Conservation (phyloP, 2,797 vertebrate genomes). For the Lemur catta region DNA sequence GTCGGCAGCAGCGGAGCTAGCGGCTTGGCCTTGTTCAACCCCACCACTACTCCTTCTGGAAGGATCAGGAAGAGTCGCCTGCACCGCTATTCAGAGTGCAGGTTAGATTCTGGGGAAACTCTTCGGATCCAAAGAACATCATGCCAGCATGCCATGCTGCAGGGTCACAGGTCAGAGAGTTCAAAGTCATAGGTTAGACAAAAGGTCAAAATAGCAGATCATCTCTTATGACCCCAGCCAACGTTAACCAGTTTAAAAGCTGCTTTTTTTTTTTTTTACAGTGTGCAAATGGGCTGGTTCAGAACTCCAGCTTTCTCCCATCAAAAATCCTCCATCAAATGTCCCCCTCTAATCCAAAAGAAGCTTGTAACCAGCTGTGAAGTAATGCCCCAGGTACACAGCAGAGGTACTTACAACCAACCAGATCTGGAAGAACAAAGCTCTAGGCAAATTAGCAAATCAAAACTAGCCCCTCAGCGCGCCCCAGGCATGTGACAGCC, state of each 20-base stretch:
- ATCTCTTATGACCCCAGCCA: not conserved
- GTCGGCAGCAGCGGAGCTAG: not conserved
- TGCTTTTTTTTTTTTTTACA: not conserved
- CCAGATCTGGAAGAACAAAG: conserved; percentile 64
- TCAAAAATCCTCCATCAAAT: not conserved
- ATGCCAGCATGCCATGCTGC: not conserved
- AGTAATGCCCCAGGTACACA: conserved; percentile 22
- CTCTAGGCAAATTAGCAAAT: conserved; percentile 56
- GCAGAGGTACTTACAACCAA: conserved; percentile 55
- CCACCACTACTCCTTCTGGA: conserved; percentile 7
- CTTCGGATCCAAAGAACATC: not conserved
- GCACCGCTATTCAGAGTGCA: not conserved
- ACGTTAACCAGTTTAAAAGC: not conserved
- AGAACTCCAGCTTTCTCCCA: conserved; percentile 1
- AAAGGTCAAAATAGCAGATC: not conserved
- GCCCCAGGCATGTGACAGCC: conserved; percentile 7
- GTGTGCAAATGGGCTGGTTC: not conserved
- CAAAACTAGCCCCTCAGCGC: conserved; percentile 28
- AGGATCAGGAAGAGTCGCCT: not conserved
- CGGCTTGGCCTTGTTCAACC: not conserved
- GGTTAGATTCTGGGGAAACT: not conserved
- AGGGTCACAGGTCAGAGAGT: conserved; percentile 3
- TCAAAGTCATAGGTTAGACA: conserved; percentile 4
- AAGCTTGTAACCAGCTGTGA: conserved; percentile 3
- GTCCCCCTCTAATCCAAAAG: not conserved